Percentiles rank a stretch among this genome's conserved stretches.
phyloP scores from a whole-genome alignment of 1,140 invertebrate genomes.

The Pentalonia nigronervosa region DNA sequence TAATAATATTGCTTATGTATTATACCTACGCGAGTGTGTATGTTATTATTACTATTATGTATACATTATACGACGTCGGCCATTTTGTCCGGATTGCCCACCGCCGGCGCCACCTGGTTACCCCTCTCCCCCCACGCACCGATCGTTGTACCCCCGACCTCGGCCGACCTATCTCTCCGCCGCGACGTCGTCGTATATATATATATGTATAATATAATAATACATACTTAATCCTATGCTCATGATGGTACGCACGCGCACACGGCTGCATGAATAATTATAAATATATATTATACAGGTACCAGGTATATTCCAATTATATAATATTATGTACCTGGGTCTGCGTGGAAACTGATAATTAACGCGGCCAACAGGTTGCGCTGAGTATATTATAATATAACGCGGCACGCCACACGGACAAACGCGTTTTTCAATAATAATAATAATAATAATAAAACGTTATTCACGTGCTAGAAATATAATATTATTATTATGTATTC shows the following conservation, averaged over 20 bases:
- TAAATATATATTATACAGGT: background rate
- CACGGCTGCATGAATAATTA: background rate
- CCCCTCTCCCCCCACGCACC: background rate
- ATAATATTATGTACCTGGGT: background rate
- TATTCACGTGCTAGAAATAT: background rate
- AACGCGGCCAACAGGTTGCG: slow-evolving; percentile 42
- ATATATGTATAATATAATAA: background rate
- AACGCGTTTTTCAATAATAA: background rate
- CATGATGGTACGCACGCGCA: background rate
- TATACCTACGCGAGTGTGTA: background rate
- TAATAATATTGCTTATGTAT: background rate
- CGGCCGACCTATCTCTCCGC: background rate
- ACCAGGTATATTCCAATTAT: slow-evolving; percentile 17
- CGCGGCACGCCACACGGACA: background rate
- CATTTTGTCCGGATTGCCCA: slow-evolving; percentile 40
- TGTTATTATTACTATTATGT: background rate
- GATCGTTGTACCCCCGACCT: background rate
- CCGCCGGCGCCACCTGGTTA: slow-evolving; percentile 21
- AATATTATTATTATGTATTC: background rate
- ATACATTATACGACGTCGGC: slow-evolving; percentile 33
- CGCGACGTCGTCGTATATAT: background rate
- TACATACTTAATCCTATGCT: background rate
- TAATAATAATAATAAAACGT: background rate
- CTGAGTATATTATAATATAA: slow-evolving; percentile 15
- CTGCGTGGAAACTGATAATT: slow-evolving; percentile 35